These are phyloP conservation scores for Enteromius thamalakanensis DNA, from an alignment of 2,797 vertebrate species.

Conservation along the genomic window DNA sequence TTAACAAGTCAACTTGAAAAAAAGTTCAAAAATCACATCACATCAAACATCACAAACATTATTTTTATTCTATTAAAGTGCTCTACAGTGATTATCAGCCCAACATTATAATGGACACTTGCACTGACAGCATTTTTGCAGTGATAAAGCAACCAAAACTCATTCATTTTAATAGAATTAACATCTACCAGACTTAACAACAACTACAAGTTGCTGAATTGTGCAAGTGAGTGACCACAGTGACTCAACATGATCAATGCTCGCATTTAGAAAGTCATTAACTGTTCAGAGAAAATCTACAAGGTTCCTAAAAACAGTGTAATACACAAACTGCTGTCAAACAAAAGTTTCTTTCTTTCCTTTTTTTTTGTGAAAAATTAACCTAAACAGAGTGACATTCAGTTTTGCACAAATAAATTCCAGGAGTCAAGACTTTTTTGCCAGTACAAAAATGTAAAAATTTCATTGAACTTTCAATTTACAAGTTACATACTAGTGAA, in stretches of 20 bases:
- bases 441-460: not conserved
- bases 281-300: not conserved
- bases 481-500: not conserved
- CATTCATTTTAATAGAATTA: not conserved
- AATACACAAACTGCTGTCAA: not conserved
- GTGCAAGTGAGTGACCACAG: not conserved
- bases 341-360: not conserved
- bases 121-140: not conserved
- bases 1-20: not conserved
- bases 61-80: constrained; percentile 12
- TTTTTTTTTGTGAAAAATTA: not conserved
- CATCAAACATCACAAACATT: not conserved
- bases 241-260: not conserved
- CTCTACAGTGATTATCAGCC: not conserved
- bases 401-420: not conserved
- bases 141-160: constrained; percentile 7
- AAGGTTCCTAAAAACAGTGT: not conserved
- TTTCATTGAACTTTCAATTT: not conserved
- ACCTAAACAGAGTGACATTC: not conserved
- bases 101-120: not conserved
- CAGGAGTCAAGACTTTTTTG: not conserved
- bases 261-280: not conserved
- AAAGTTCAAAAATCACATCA: not conserved
- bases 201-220: not conserved
- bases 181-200: not conserved